These are phyloP conservation scores for Pongo abelii DNA, from an alignment of 2,113 vertebrate genomes.

Conservation along the genomic window DNA sequence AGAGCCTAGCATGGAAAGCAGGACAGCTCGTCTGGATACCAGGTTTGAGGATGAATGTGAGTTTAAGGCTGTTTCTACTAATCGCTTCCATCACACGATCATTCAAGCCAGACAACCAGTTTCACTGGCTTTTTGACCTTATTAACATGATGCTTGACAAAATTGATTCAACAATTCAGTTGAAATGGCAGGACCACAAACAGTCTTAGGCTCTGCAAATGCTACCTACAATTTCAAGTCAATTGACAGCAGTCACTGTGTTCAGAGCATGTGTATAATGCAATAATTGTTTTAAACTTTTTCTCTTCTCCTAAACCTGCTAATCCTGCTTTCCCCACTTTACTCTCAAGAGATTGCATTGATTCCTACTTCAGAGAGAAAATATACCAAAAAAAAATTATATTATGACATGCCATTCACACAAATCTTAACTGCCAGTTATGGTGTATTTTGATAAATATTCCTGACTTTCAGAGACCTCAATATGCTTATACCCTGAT, in stretches of 20 bases:
- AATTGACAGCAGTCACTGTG: neutral
- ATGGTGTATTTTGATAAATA: neutral
- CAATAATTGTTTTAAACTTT: conserved; percentile 3
- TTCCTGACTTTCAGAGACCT: neutral
- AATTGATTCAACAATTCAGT: conserved; percentile 17
- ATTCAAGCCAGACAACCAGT: conserved; percentile 39
- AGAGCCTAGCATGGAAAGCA: neutral
- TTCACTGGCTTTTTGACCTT: conserved; percentile 51
- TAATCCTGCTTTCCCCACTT: neutral
- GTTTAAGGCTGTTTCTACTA: neutral
- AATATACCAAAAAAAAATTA: neutral
- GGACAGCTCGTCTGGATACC: neutral
- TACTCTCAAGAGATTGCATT: neutral
- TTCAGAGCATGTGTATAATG: neutral
- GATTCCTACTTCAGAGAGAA: neutral
- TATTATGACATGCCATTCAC: neutral
- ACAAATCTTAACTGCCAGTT: neutral
- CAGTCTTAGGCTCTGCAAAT: conserved; percentile 34
- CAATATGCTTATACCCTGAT: neutral
- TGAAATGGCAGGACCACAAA: neutral
- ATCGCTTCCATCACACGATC: neutral
- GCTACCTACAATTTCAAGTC: neutral
- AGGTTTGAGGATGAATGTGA: neutral
- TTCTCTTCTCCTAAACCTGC: neutral
- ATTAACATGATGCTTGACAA: conserved; percentile 48